Evolutionary conservation across 2,888 invertebrate genomes (phyloP), one percentile per base, ranked within the genome.

Genomic region (Phoenoteleia sp.): DNA sequence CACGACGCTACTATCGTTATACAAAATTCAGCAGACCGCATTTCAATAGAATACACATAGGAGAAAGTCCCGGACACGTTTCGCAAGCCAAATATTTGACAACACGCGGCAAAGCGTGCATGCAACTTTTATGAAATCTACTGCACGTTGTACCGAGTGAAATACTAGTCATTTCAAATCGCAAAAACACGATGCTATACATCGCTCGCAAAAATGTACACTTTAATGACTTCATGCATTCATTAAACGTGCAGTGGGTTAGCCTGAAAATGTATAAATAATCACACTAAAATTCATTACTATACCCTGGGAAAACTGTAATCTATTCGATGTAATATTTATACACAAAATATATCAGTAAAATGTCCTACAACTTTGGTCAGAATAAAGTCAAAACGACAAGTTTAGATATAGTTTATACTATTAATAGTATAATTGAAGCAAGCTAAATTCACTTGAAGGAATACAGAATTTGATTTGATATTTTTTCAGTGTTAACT

Each of bases 21-120:
- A 77, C 64, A 74, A 79, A 83, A 83, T 83, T 74, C 54, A 83
- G 29, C 67, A 52, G 45, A 79, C 79, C 79, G 49, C 83, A 74
- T 79, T 79, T 72, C 83, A 79, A 77, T 72, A 64, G 64, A 56
- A 69, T 71, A 62, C 76, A 45, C 67, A 29, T 52, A 21, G 60
- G 25, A 54, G 19, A 42, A 11, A 15, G 60, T 69, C 76, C 66
- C 27, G 36, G 67, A 47, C 74, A 60, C 67, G 75, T 81, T 64
- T 56, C 49, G 54, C 54, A 21, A 54, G 71, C 56, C 60, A 82
- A 82, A 76, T 71, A 62, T 67, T 75, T 54, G 66, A 47, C 56
- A 58, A 64, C 60, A 52, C 52, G 29, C 25, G 27, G 54, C 60
- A 79, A 79, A 60, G 56, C 42, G 47, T 66, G 33, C 81, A 74